These are phyloP conservation scores for Ictalurus furcatus DNA, from an alignment of 2,113 vertebrate species.

Conservation along the genomic window DNA sequence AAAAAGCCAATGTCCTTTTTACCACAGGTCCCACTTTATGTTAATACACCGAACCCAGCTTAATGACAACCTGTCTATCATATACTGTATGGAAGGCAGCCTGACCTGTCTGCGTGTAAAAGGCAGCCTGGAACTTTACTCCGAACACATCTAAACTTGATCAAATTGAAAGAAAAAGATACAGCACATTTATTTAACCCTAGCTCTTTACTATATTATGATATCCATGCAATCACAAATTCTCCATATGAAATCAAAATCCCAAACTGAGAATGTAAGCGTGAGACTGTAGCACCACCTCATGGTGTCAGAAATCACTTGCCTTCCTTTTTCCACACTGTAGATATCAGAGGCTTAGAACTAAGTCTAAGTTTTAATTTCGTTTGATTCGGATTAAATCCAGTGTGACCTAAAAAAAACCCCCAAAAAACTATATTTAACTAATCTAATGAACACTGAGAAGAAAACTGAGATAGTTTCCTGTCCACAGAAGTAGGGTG, in stretches of 20 bases:
- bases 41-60: neutral
- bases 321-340: conserved; percentile 1
- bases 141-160: neutral
- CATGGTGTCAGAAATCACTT: conserved; percentile 43
- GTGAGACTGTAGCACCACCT: conserved; percentile 52
- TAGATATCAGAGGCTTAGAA: neutral
- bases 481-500: neutral
- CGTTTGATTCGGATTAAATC: neutral
- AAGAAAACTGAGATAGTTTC: neutral
- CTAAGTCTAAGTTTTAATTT: neutral
- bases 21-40: neutral
- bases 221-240: neutral
- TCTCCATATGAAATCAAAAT: neutral
- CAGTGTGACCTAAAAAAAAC: neutral
- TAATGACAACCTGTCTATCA: neutral
- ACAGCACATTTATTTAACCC: neutral
- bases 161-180: neutral
- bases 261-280: neutral
- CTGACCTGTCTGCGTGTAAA: neutral
- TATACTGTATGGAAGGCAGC: neutral
- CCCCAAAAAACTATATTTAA: neutral
- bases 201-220: neutral
- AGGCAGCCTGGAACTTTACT: neutral
- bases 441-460: neutral
- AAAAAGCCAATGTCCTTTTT: neutral